Percentiles rank a stretch among this genome's conserved stretches.
Evolutionary conservation across 2,113 vertebrate genomes (phyloP).

Genomic region (Pituophis catenifer): DNA sequence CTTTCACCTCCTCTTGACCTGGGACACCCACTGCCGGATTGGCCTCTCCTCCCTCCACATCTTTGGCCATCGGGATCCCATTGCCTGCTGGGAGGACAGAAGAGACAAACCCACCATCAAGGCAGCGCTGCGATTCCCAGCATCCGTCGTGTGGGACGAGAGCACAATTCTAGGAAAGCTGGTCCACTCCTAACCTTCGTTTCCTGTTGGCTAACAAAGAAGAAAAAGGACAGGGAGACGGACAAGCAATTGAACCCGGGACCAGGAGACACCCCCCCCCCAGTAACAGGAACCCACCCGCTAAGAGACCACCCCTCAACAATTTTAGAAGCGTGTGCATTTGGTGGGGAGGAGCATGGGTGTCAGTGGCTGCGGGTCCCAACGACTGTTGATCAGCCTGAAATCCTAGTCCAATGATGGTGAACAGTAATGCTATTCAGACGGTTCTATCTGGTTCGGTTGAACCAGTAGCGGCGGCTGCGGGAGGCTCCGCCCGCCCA

Average conservation of each 20-base stretch:
- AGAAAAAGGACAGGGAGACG: background rate
- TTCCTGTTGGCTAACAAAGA: background rate
- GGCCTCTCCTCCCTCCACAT: background rate
- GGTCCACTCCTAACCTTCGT: background rate
- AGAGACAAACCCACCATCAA: background rate
- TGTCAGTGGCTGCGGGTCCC: background rate
- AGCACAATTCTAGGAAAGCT: background rate
- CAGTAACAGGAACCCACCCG: accelerated
- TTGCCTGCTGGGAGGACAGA: background rate
- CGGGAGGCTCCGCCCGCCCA: too few relatives aligned
- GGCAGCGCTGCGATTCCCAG: accelerated
- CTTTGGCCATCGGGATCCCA: background rate
- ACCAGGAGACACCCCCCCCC: background rate
- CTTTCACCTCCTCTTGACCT: background rate
- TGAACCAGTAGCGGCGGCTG: too few relatives aligned
- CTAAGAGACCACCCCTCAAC: background rate
- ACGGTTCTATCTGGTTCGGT: too few relatives aligned
- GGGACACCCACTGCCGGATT: accelerated
- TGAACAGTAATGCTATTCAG: too few relatives aligned
- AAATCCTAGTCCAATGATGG: background rate
- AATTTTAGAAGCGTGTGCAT: background rate
- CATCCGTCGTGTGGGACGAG: background rate
- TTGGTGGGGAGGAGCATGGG: background rate
- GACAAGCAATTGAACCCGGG: background rate
- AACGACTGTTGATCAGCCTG: background rate